Evolutionary conservation across 1,140 invertebrate species (phyloP).

Genomic region (Parasteatoda tepidariorum): DNA sequence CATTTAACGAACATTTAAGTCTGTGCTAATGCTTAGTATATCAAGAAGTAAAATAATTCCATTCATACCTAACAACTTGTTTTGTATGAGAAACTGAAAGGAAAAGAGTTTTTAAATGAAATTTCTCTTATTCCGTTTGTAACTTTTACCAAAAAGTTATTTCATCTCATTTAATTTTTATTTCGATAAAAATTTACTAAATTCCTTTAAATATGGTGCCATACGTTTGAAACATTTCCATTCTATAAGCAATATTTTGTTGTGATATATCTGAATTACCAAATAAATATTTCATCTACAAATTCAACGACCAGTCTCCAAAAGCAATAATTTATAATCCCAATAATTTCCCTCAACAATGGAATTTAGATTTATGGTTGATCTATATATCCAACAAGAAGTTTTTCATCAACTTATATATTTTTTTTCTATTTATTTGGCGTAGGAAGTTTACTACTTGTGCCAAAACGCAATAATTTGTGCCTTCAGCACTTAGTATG

Average conservation of each 20-base stretch:
- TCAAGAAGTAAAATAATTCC: not conserved
- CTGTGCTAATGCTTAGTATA: not conserved
- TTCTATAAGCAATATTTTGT: too few species aligned
- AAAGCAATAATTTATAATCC: not conserved
- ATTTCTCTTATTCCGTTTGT: too few species aligned
- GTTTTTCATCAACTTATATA: not conserved
- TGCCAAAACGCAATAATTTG: not conserved
- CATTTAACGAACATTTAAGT: not conserved
- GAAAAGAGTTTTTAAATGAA: too few species aligned
- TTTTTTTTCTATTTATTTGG: not conserved
- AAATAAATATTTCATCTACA: too few species aligned
- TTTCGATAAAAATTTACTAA: not conserved
- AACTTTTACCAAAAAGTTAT: not conserved
- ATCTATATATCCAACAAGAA: not conserved
- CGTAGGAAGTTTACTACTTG: not conserved
- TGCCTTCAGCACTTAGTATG: not conserved
- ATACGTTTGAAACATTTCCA: too few species aligned
- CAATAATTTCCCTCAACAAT: not conserved
- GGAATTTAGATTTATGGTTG: not conserved
- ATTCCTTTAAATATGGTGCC: too few species aligned
- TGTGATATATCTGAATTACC: too few species aligned
- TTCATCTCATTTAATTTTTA: not conserved
- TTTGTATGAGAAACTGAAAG: not conserved
- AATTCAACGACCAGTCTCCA: not conserved
- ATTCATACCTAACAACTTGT: not conserved